A percentile compares a stretch with the other conserved stretches of the same genome.
phyloP scores from a whole-genome alignment of 1,140 invertebrate species.

The Glomeris maerens region DNA sequence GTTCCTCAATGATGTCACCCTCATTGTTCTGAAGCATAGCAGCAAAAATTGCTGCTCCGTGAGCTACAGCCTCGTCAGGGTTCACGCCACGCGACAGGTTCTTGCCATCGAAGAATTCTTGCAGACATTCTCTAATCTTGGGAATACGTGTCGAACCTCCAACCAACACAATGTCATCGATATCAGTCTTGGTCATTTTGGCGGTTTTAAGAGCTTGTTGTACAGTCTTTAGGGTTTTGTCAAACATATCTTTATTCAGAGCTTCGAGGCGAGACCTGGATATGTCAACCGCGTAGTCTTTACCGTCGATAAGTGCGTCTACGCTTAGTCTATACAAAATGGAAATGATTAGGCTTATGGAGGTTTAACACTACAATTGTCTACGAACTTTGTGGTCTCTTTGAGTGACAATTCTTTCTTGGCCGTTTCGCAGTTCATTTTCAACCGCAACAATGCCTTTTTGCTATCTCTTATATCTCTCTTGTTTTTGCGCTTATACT shows the following conservation, averaged over 20 bases:
- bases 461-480: conserved; percentile 83
- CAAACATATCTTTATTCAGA: conserved; percentile 76
- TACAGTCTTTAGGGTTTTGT: conserved; percentile 80
- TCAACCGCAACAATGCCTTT: conserved; percentile 69
- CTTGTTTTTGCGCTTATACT: conserved; percentile 95
- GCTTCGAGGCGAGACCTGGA: conserved; percentile 89
- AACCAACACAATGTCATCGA: conserved; percentile 92
- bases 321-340: no score
- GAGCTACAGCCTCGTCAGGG: conserved; percentile 31
- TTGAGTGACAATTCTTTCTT: no score
- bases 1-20: conserved; percentile 20
- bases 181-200: conserved; percentile 80
- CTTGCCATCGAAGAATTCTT: conserved; percentile 49
- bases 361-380: no score
- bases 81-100: conserved; percentile 15
- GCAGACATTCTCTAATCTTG: conserved; percentile 75
- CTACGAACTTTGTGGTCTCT: no score
- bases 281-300: conserved; percentile 91
- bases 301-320: conserved; percentile 85
- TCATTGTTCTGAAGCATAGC: background rate
- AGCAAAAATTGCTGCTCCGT: conserved; percentile 23
- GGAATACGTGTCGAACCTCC: conserved; percentile 97
- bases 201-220: conserved; percentile 86
- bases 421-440: no score
- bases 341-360: no score